Evolutionary conservation across 2,888 invertebrate genomes (phyloP).

Genomic region (Pyrrhia umbra): DNA sequence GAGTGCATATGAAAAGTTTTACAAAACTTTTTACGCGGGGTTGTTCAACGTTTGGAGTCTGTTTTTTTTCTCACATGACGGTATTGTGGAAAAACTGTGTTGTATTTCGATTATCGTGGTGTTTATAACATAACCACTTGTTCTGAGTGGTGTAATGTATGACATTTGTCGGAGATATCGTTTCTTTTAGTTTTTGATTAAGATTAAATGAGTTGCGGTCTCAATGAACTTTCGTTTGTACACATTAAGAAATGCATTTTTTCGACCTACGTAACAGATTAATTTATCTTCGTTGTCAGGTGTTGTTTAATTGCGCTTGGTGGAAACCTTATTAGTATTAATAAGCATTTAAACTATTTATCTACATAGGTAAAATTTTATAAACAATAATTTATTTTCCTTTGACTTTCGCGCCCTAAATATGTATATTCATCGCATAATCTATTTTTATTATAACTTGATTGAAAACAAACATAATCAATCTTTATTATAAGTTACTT

Average conservation of each 20-base stretch:
- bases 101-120: neutral
- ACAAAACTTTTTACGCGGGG: constrained; percentile 32
- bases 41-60: neutral
- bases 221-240: constrained; percentile 10
- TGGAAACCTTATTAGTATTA: neutral
- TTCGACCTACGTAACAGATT: neutral
- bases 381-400: no score
- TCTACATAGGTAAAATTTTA: no score
- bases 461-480: no score
- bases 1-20: constrained; percentile 16
- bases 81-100: neutral
- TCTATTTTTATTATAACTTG: no score
- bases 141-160: neutral
- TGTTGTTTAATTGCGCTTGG: neutral
- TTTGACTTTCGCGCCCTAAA: no score
- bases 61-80: neutral
- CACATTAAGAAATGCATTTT: neutral
- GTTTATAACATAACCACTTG: neutral
- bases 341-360: neutral
- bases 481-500: no score
- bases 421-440: no score
- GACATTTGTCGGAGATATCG: neutral
- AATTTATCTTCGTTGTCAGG: neutral
- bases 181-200: constrained; percentile 4
- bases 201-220: neutral